Base-by-base conservation (phyloP, 1,140 invertebrate genomes). In the Drosophila elegans region DNA sequence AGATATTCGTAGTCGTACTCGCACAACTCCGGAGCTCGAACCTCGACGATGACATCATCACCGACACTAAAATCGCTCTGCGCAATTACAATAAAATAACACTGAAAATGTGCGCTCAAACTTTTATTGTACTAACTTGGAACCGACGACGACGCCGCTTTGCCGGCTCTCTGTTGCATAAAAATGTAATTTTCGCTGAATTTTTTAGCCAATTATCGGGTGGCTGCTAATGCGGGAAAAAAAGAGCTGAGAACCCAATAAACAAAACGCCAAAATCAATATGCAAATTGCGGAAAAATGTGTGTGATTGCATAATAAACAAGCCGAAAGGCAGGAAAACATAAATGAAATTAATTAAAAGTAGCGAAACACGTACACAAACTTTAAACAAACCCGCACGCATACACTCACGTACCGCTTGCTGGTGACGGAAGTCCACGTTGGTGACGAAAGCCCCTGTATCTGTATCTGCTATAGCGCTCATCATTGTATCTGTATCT, bases 261-360 rank as follows among this genome's bases (percentile, higher is more conserved):
- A 89, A 73, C 84, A 86, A 86, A 73, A 66, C 74, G 74, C 83
- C 72, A 88, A 89, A 79, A 74, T 79, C 71, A 79, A 86, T 89
- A 79, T 73, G 84, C 67, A 74, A 88, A 83, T 61, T 38, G 79
- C 41, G 76, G 62, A 81, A 71, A 82, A 64, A 75, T 78, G 54
- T 78, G 54, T 72, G 74, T 78, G 82, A 85, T 86, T 86, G 80
- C 83, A 86, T 86, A 86, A 86, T 86, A 89, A 88, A 86, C 82
- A 73, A 69, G 44, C 61, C 25, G 34, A 53, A 2, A 67, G 41
- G 25, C 46, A 52, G 39, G 11, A 48, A 51, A 64, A 64, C 74
- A 88, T 74, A 72, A 74, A 82, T 78, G 63, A 83, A 81, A 63
- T 76, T 88, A 86, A 88, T 88, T 88, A 63, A 86, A 52, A 41